phyloP scores from a whole-genome alignment of 2,888 invertebrate species.

The Trissoscelio sp. region DNA sequence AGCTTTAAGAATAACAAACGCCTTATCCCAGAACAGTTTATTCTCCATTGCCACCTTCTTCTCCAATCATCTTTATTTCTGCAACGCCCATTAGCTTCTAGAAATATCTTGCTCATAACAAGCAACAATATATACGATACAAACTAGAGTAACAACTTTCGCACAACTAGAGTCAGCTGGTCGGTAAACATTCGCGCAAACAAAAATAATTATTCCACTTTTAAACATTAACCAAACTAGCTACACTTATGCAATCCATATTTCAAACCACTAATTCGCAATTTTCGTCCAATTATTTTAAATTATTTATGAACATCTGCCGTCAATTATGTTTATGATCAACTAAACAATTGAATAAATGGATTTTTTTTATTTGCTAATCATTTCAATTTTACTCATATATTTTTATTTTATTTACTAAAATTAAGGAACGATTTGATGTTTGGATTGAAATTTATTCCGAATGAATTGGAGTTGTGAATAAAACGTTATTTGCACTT shows the following conservation, averaged over 20 bases:
- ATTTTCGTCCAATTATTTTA: not conserved
- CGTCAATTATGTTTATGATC: too few species aligned
- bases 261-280: not conserved
- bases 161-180: conserved; percentile 15
- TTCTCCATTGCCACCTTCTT: too few species aligned
- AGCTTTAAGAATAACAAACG: too few species aligned
- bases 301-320: not conserved
- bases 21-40: too few species aligned
- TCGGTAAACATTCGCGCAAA: conserved; percentile 2
- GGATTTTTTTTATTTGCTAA: too few species aligned
- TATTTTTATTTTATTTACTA: too few species aligned
- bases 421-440: too few species aligned
- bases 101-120: conserved; percentile 4
- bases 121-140: conserved; percentile 6
- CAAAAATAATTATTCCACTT: conserved; percentile 2
- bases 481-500: conserved; percentile 57
- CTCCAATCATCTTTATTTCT: not conserved
- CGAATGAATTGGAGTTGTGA: not conserved
- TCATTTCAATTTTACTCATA: too few species aligned
- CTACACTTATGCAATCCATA: not conserved
- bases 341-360: too few species aligned
- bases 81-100: not conserved
- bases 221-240: not conserved
- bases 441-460: not conserved
- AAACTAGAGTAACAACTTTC: conserved; percentile 8